These are phyloP conservation scores for Spicauda simplicius DNA, from an alignment of 2,888 invertebrate species.

Conservation along the genomic window DNA sequence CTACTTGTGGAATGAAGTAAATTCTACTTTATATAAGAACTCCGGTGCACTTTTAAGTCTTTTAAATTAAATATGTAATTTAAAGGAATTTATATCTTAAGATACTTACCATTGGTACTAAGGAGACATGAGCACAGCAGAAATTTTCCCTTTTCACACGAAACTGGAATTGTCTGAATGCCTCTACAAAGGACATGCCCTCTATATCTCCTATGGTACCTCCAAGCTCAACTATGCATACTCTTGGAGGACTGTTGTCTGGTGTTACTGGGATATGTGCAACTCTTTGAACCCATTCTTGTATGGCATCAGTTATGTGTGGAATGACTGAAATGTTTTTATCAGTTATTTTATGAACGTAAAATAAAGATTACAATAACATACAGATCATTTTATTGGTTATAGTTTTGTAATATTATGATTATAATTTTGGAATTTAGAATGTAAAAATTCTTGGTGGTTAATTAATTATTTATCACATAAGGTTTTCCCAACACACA, in stretches of 20 bases:
- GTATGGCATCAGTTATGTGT: constrained; percentile 98
- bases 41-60: too few relatives aligned
- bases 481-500: too few relatives aligned
- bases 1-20: too few relatives aligned
- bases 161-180: constrained; percentile 98
- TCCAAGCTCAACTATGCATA: constrained; percentile 96
- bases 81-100: neutral
- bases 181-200: constrained; percentile 99
- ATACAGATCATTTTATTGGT: too few relatives aligned
- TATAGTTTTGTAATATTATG: too few relatives aligned
- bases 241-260: constrained; percentile 87
- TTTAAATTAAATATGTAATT: too few relatives aligned
- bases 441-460: too few relatives aligned
- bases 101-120: constrained; percentile 93
- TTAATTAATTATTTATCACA: too few relatives aligned
- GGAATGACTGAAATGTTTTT: constrained; percentile 91
- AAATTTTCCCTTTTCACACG: constrained; percentile 96
- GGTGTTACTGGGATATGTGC: constrained; percentile 94
- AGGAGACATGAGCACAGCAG: constrained; percentile 98
- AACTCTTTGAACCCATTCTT: constrained; percentile 98
- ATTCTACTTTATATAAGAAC: too few relatives aligned
- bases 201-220: constrained; percentile 99
- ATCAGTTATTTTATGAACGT: neutral
- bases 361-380: neutral
- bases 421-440: too few relatives aligned